Conservation (phyloP, 2,888 invertebrate genomes). For the Dolichomitus sp. region DNA sequence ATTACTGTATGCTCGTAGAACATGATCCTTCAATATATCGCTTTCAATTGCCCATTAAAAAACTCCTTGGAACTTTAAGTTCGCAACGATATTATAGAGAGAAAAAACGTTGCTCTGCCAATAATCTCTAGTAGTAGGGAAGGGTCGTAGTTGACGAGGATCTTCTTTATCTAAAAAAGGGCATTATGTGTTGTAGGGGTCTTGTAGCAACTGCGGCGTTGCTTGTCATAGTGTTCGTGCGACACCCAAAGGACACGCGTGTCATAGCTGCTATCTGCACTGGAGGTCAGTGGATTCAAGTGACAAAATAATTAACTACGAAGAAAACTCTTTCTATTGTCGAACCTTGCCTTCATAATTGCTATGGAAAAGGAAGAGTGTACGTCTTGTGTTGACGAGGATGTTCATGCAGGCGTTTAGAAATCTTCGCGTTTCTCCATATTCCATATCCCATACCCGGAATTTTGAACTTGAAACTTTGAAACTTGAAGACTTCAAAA, state of each 20-base stretch:
- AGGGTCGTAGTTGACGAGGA: slow-evolving; percentile 58
- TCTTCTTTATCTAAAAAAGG: slow-evolving; percentile 74
- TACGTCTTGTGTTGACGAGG: slow-evolving; percentile 30
- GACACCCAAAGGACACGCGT: slow-evolving; percentile 93
- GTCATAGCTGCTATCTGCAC: slow-evolving; percentile 94
- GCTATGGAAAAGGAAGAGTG: slow-evolving; percentile 1
- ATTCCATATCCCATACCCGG: slow-evolving; percentile 6
- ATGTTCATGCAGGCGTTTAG: slow-evolving; percentile 53
- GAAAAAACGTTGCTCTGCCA: not conserved
- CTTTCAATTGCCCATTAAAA: slow-evolving; percentile 6
- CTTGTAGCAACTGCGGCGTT: slow-evolving; percentile 91
- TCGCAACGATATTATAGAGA: slow-evolving; percentile 12
- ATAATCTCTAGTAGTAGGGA: slow-evolving; percentile 30
- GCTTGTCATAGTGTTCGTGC: slow-evolving; percentile 91
- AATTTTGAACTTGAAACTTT: too few species aligned
- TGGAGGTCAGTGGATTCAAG: slow-evolving; percentile 91
- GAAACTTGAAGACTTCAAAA: not conserved
- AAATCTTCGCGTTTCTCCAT: slow-evolving; percentile 1
- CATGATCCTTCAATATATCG: not conserved
- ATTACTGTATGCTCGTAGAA: slow-evolving; percentile 24
- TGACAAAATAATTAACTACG: slow-evolving; percentile 71
- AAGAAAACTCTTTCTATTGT: slow-evolving; percentile 47
- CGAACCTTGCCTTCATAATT: slow-evolving; percentile 29
- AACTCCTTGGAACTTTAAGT: not conserved
- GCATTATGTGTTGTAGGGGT: slow-evolving; percentile 86